A percentile compares a stretch with the other conserved stretches of the same genome.
These are phyloP conservation scores for Fabriciana adippe DNA, from an alignment of 2,888 invertebrate species.

Conservation along the genomic window DNA sequence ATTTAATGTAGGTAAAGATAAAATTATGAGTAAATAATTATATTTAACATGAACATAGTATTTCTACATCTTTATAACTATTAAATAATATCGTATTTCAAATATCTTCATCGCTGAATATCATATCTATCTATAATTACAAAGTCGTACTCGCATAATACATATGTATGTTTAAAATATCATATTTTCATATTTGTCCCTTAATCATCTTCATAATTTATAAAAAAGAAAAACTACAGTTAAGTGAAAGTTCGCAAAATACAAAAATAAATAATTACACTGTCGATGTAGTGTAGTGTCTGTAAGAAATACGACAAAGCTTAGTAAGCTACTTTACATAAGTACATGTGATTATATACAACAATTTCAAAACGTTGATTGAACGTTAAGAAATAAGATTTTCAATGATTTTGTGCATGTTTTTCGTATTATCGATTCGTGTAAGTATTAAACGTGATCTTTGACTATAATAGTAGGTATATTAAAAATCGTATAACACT, in stretches of 20 bases:
- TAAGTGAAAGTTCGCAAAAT: not conserved
- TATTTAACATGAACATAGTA: not conserved
- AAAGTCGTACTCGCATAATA: too few species aligned
- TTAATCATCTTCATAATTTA: too few species aligned
- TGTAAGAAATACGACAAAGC: constrained; percentile 8
- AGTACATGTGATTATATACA: not conserved
- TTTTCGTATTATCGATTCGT: constrained; percentile 10
- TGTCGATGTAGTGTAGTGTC: not conserved
- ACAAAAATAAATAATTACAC: not conserved
- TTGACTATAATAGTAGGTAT: constrained; percentile 5
- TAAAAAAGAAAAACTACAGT: not conserved
- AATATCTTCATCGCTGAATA: too few species aligned
- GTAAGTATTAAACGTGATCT: constrained; percentile 5
- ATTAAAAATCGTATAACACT: constrained; percentile 33
- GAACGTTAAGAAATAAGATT: constrained; percentile 9
- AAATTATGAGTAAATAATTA: constrained; percentile 12
- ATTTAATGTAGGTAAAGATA: not conserved
- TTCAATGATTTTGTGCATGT: constrained; percentile 14
- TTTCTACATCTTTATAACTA: constrained; percentile 2
- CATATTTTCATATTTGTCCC: too few species aligned
- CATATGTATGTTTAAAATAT: too few species aligned
- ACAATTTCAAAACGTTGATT: constrained; percentile 2
- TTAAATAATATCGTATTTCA: too few species aligned
- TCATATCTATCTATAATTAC: too few species aligned
- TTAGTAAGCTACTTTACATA: not conserved